phyloP scores from a whole-genome alignment of 1,140 invertebrate genomes.

The Mycetomoellerius zeteki region DNA sequence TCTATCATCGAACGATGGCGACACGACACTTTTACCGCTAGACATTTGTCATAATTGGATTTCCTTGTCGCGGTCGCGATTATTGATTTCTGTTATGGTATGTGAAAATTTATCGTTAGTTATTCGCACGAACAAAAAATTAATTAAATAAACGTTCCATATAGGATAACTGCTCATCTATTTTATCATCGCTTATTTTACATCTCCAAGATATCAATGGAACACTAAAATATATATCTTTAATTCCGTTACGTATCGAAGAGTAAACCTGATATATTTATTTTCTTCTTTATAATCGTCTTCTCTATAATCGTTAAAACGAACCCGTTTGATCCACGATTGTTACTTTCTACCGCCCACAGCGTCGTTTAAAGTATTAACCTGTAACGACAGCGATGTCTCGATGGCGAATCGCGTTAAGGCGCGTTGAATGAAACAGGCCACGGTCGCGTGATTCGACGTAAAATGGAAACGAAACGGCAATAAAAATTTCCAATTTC shows the following conservation, averaged over 20 bases:
- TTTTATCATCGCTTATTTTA: conserved; percentile 13
- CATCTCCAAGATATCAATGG: background rate
- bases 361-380: conserved; percentile 47
- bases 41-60: conserved; percentile 20
- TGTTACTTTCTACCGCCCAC: background rate
- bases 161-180: background rate
- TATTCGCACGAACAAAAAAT: background rate
- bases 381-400: conserved; percentile 22
- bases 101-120: conserved; percentile 5
- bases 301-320: conserved; percentile 1
- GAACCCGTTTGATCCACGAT: background rate
- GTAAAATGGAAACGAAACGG: conserved; percentile 78
- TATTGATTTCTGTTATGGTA: conserved; percentile 4
- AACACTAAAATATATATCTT: background rate
- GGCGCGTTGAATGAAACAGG: conserved; percentile 52
- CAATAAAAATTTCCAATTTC: conserved; percentile 80
- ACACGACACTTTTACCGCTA: background rate
- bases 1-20: conserved; percentile 50
- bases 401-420: conserved; percentile 61
- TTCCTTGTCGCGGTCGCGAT: conserved; percentile 1
- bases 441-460: conserved; percentile 56
- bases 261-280: background rate
- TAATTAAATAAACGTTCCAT: background rate
- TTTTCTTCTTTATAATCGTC: background rate
- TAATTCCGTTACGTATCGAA: background rate